Evolutionary conservation across 1,140 invertebrate species (phyloP).

Genomic region (Anoplophora glabripennis): DNA sequence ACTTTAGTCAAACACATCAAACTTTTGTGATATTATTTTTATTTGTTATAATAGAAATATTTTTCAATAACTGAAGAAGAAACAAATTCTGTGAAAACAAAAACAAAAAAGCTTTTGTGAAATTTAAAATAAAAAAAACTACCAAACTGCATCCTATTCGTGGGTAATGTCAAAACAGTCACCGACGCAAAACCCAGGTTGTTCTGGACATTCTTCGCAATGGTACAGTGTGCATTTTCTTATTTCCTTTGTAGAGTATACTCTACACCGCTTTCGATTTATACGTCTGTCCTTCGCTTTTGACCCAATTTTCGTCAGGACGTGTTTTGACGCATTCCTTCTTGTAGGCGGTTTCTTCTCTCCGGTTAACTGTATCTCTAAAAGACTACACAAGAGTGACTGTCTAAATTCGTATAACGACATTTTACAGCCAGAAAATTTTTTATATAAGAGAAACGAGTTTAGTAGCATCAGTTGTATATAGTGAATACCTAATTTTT

Average conservation of each 20-base stretch:
- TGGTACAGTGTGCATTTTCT: conserved; percentile 14
- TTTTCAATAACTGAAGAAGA: too few species aligned
- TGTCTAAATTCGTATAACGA: conserved; percentile 21
- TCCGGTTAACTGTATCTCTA: neutral
- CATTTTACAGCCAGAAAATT: conserved; percentile 15
- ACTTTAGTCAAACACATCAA: too few species aligned
- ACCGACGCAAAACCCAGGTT: conserved; percentile 16
- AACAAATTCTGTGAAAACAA: too few species aligned
- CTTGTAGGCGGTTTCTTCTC: neutral
- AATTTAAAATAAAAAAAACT: too few species aligned
- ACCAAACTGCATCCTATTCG: too few species aligned
- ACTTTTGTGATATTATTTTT: too few species aligned
- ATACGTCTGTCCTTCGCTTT: neutral
- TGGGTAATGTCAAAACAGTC: too few species aligned
- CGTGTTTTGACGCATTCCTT: conserved; percentile 5
- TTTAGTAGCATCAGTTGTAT: conserved; percentile 23
- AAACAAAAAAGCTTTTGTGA: too few species aligned
- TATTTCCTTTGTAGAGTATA: conserved; percentile 10
- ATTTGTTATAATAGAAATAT: too few species aligned
- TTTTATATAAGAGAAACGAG: conserved; percentile 16
- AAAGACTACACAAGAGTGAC: conserved; percentile 5
- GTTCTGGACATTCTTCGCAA: conserved; percentile 18
- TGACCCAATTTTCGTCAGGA: conserved; percentile 10
- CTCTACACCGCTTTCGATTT: conserved; percentile 12
- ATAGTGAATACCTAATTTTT: conserved; percentile 30